Evolutionary conservation across 2,888 invertebrate species (phyloP).

Genomic region (Apamea epomidion): DNA sequence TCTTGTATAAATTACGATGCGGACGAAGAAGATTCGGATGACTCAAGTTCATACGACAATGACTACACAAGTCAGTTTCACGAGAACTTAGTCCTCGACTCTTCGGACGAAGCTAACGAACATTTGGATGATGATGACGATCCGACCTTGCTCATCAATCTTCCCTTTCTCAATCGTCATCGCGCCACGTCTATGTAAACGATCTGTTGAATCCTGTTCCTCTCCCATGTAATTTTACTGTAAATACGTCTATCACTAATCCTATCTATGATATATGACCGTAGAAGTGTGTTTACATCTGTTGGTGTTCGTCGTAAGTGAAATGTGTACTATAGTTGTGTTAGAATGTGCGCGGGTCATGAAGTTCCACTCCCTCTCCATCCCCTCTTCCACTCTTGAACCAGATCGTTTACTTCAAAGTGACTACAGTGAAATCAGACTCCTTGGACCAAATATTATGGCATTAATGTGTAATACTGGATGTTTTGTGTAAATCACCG

Average conservation of each 20-base stretch:
- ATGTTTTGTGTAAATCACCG: neutral
- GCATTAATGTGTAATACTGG: neutral
- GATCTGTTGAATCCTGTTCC: constrained; percentile 28
- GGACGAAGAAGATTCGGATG: constrained; percentile 54
- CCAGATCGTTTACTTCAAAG: constrained; percentile 1
- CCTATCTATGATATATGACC: neutral
- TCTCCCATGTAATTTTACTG: constrained; percentile 17
- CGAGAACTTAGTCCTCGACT: constrained; percentile 31
- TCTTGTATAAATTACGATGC: constrained; percentile 42
- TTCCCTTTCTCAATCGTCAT: constrained; percentile 1
- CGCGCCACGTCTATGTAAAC: constrained; percentile 53
- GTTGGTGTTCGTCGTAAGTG: constrained; percentile 12
- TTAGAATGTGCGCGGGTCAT: constrained; percentile 14
- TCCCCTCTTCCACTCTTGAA: neutral
- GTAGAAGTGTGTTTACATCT: constrained; percentile 2
- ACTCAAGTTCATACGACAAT: constrained; percentile 34
- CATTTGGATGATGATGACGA: constrained; percentile 28
- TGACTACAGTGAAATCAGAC: neutral
- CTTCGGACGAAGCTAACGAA: constrained; percentile 8
- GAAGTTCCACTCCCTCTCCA: neutral
- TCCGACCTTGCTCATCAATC: neutral
- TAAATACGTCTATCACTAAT: constrained; percentile 31
- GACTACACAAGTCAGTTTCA: constrained; percentile 45
- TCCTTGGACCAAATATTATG: neutral
- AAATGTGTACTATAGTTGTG: neutral